Conservation (phyloP, 2,797 vertebrate species). For the Zonotrichia albicollis region DNA sequence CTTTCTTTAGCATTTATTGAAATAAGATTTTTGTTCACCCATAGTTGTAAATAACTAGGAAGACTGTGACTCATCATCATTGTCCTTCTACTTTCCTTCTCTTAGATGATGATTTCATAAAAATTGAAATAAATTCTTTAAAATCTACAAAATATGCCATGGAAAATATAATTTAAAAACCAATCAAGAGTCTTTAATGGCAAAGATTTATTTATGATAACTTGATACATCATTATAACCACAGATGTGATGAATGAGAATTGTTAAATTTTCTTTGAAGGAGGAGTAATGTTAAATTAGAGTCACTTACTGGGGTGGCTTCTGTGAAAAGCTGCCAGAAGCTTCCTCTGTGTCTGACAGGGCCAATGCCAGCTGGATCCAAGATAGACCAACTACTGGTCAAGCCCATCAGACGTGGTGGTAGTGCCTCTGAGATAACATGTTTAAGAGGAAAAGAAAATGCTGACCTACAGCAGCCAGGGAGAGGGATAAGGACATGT, state of each 20-base stretch:
- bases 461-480: background rate
- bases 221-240: background rate
- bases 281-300: background rate
- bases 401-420: background rate
- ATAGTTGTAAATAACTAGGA: background rate
- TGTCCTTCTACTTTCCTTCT: background rate
- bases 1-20: background rate
- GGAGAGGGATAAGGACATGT: background rate
- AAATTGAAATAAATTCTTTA: background rate
- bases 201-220: background rate
- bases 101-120: background rate
- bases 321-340: background rate
- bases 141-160: background rate
- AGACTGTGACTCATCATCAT: background rate
- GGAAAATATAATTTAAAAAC: background rate
- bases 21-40: background rate
- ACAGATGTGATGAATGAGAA: background rate
- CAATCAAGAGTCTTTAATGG: background rate
- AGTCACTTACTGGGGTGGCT: background rate
- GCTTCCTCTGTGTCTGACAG: background rate
- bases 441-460: background rate
- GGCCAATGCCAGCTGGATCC: background rate
- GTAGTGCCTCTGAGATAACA: background rate
- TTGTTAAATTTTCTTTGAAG: background rate
- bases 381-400: rapidly evolving